Conservation (phyloP, 2,113 vertebrate genomes). For the Chaetodon trifascialis region DNA sequence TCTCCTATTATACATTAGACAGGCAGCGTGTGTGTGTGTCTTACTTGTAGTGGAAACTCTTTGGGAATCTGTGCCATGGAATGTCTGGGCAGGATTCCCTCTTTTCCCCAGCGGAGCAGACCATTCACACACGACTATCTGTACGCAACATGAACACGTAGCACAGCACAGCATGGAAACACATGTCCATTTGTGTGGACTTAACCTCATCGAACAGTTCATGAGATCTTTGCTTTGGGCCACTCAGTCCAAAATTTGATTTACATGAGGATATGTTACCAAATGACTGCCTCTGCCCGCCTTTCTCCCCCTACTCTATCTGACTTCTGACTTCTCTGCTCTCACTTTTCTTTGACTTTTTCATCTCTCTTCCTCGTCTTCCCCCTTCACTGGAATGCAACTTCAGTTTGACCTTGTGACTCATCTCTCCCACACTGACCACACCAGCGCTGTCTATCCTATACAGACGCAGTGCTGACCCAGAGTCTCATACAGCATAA, state of each 20-base stretch:
- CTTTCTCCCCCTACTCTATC: constrained; percentile 13
- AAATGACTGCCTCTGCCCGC: constrained; percentile 28
- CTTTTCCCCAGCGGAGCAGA: constrained; percentile 70
- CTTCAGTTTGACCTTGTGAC: constrained; percentile 77
- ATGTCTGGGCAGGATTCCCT: constrained; percentile 81
- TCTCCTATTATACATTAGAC: constrained; percentile 59
- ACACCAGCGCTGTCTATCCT: constrained; percentile 56
- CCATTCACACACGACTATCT: constrained; percentile 67
- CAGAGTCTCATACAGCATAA: constrained; percentile 30
- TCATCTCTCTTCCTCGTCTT: constrained; percentile 48
- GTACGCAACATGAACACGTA: constrained; percentile 58
- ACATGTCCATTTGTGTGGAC: constrained; percentile 28
- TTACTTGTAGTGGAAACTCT: constrained; percentile 80
- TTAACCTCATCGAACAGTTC: constrained; percentile 19
- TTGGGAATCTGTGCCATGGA: constrained; percentile 78
- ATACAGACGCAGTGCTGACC: constrained; percentile 61
- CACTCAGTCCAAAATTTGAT: background rate
- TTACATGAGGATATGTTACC: constrained; percentile 39
- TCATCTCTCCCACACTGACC: constrained; percentile 82
- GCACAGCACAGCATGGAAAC: constrained; percentile 52
- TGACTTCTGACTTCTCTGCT: constrained; percentile 47
- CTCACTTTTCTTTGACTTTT: constrained; percentile 44
- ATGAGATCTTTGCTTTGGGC: constrained; percentile 30
- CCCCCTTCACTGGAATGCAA: constrained; percentile 66
- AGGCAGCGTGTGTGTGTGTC: constrained; percentile 40